Conservation (phyloP, 2,888 invertebrate species). For the Nycteola revayana region DNA sequence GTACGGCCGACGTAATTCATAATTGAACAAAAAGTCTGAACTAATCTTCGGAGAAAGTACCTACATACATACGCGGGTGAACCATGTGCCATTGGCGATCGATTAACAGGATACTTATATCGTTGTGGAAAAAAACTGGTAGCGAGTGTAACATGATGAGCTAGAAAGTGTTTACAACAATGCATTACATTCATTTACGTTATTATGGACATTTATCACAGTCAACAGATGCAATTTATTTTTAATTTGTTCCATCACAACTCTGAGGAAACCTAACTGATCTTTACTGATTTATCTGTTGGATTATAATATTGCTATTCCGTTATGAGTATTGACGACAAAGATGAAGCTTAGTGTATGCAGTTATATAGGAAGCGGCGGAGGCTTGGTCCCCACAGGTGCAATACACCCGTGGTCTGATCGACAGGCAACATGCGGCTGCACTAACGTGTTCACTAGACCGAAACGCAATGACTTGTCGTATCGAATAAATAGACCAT, state of each 20-base stretch:
- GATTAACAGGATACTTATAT: conserved; percentile 49
- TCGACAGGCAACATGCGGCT: conserved; percentile 20
- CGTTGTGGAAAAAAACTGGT: conserved; percentile 39
- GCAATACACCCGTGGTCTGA: conserved; percentile 16
- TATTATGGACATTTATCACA: conserved; percentile 33
- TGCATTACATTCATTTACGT: conserved; percentile 30
- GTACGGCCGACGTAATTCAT: conserved; percentile 38
- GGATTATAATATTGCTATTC: conserved; percentile 5
- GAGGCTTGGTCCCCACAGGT: conserved; percentile 16
- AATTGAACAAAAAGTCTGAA: conserved; percentile 50
- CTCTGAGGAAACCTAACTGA: conserved; percentile 12
- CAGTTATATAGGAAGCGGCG: conserved; percentile 4
- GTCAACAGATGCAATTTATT: conserved; percentile 24
- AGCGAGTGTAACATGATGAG: conserved; percentile 37
- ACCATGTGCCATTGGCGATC: conserved; percentile 44
- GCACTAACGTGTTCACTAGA: conserved; percentile 35
- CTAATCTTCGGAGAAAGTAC: conserved; percentile 56
- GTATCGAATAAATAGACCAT: conserved; percentile 39
- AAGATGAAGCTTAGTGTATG: conserved; percentile 1
- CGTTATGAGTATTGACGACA: conserved; percentile 13
- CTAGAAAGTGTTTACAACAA: conserved; percentile 34
- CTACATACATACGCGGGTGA: conserved; percentile 3
- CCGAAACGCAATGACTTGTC: conserved; percentile 37
- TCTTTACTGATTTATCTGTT: conserved; percentile 7
- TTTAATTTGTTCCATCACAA: conserved; percentile 13